phyloP scores from a whole-genome alignment of 2,888 invertebrate species.

The Caenorhabditis afra region DNA sequence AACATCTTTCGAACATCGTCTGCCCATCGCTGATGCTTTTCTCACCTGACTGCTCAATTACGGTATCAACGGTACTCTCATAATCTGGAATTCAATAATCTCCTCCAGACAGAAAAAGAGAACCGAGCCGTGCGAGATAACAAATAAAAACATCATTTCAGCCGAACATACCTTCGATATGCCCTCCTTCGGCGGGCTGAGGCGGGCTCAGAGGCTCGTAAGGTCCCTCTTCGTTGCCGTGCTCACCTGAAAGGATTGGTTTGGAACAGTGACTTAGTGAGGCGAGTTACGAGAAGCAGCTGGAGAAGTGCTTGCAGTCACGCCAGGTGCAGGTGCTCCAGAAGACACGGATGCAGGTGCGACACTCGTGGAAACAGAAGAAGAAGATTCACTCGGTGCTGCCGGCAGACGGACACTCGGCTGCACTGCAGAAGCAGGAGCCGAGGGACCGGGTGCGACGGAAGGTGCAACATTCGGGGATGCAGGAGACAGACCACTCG shows the following conservation, averaged over 20 bases:
- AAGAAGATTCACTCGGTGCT: slow-evolving; percentile 23
- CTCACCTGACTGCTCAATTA: slow-evolving; percentile 46
- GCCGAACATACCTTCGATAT: slow-evolving; percentile 32
- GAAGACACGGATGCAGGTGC: slow-evolving; percentile 1
- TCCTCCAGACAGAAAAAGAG: slow-evolving; percentile 3
- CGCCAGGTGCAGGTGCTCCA: slow-evolving; percentile 22
- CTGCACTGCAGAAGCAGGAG: neutral
- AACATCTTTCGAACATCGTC: neutral
- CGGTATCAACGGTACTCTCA: slow-evolving; percentile 48
- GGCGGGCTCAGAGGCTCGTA: slow-evolving; percentile 41
- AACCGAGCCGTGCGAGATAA: slow-evolving; percentile 36
- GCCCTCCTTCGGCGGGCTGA: slow-evolving; percentile 26
- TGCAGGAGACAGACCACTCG: too few relatives aligned
- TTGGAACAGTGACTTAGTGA: neutral
- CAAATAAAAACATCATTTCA: neutral
- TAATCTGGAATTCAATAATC: slow-evolving; percentile 29
- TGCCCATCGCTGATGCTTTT: neutral
- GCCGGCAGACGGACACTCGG: neutral
- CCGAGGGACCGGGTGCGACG: neutral
- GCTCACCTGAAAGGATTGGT: slow-evolving; percentile 22
- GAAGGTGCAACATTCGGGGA: slow-evolving; percentile 6
- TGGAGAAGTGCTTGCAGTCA: slow-evolving; percentile 9
- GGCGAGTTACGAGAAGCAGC: slow-evolving; percentile 20
- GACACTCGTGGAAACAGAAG: neutral
- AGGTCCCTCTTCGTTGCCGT: slow-evolving; percentile 36